Base-by-base conservation (phyloP, 1,140 invertebrate species). In the Papilio polytes region DNA sequence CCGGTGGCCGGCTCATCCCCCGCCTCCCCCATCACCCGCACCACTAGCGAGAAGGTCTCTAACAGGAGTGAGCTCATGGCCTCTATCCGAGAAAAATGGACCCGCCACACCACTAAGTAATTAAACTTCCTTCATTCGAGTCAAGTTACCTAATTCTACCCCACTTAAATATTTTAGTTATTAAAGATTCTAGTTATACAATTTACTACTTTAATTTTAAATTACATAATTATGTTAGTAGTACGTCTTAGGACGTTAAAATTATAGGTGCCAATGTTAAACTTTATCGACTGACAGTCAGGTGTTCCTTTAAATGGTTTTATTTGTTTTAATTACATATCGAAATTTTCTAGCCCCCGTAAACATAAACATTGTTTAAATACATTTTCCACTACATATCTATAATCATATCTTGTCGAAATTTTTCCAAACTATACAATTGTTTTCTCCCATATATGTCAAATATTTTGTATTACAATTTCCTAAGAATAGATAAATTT, bases 61-160 rank as follows among this genome's bases (percentile, higher is more conserved):
- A 97, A 98, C 85, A 96, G 97, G 56, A 98, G 97, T 89, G 97
- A 98, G 89, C 95, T 98, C 84, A 97, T 98, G 97, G 96, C 96
- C n/a, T 97, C 98, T 86, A 96, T 98, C 79, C 95, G 98, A 79
- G 97, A 97, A 0, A 96, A 97, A 48, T 98, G 98, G 98, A 97
- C 97, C 1, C 95, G 98, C 85, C 98, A 98, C 88, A 98, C 98
- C 1, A 98, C 98, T 18, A 98, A 98, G 93, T 98, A 96, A 94
- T 88, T 41, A 63, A 83, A 81, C 22, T 72, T 15, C 72, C 22
- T 22, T 51, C 81, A 81, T 83, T 86, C 80, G 83, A 88, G 87
- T 88, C 85, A 84, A 85, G 86, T 86, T 86, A 88, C 86, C 86
- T 87, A 84, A 83, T 20, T 80, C 53, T 80, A 83, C 80, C 70